phyloP scores from a whole-genome alignment of 1,140 invertebrate species.

The Papilio polytes region DNA sequence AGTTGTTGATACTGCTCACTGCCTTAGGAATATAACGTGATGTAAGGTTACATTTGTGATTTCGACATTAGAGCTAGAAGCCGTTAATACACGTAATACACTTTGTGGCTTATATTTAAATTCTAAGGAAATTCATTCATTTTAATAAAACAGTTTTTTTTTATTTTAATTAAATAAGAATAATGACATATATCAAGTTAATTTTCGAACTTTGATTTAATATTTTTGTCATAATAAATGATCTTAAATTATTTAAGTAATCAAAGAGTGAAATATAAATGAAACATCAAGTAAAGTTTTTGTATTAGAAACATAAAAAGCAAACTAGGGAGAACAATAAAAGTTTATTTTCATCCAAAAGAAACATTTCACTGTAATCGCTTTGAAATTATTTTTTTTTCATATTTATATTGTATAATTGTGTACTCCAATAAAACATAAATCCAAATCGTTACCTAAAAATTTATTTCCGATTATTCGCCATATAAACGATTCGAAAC shows the following conservation, averaged over 20 bases:
- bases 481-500: conserved; percentile 30
- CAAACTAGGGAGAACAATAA: not conserved
- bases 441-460: conserved; percentile 20
- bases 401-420: not conserved
- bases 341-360: not conserved
- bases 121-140: not conserved
- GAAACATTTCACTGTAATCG: not conserved
- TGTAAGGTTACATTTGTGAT: conserved; percentile 43
- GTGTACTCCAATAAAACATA: not conserved
- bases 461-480: conserved; percentile 39
- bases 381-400: not conserved
- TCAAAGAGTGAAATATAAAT: not conserved
- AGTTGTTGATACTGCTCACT: conserved; percentile 46
- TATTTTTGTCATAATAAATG: not conserved
- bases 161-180: too few species aligned
- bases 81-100: not conserved
- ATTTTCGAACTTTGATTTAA: too few species aligned
- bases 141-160: too few species aligned
- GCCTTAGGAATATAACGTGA: conserved; percentile 53
- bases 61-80: not conserved
- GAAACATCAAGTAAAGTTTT: not conserved
- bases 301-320: not conserved
- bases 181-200: too few species aligned
- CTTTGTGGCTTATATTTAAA: not conserved
- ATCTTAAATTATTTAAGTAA: not conserved